A percentile compares a stretch with the other conserved stretches of the same genome.
Conservation (phyloP, 2,113 vertebrate genomes). For the Osmerus eperlanus region DNA sequence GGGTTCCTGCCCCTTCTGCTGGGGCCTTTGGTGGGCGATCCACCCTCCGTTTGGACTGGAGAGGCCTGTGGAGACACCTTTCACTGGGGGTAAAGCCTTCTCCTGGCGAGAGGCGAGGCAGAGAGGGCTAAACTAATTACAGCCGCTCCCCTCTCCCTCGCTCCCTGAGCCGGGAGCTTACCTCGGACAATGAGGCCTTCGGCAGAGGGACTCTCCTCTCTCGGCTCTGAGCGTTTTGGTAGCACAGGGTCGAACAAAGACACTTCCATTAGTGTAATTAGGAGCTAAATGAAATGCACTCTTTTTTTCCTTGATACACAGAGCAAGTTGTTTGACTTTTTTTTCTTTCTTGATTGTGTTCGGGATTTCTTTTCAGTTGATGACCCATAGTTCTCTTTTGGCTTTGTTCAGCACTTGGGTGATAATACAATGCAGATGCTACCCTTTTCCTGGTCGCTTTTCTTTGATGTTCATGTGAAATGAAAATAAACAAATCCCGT, state of each 20-base stretch:
- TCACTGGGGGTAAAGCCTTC: constrained; percentile 58
- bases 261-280: constrained; percentile 74
- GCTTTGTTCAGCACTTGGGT: constrained; percentile 41
- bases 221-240: constrained; percentile 49
- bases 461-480: constrained; percentile 27
- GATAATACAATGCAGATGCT: constrained; percentile 44
- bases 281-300: constrained; percentile 67
- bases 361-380: neutral
- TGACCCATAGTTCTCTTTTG: constrained; percentile 37
- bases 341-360: constrained; percentile 12
- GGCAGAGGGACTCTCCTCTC: constrained; percentile 56
- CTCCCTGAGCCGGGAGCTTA: constrained; percentile 62
- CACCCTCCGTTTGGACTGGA: constrained; percentile 39
- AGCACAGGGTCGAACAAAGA: constrained; percentile 55
- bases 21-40: constrained; percentile 44
- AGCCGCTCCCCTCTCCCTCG: constrained; percentile 45
- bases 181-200: constrained; percentile 67
- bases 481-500: constrained; percentile 47
- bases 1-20: constrained; percentile 29
- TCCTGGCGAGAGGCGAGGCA: constrained; percentile 59
- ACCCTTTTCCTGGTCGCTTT: constrained; percentile 44
- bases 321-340: constrained; percentile 45
- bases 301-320: constrained; percentile 50
- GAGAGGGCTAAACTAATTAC: constrained; percentile 72
- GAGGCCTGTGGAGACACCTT: constrained; percentile 61